phyloP scores from a whole-genome alignment of 2,888 invertebrate species.

The Micropterix aruncella region DNA sequence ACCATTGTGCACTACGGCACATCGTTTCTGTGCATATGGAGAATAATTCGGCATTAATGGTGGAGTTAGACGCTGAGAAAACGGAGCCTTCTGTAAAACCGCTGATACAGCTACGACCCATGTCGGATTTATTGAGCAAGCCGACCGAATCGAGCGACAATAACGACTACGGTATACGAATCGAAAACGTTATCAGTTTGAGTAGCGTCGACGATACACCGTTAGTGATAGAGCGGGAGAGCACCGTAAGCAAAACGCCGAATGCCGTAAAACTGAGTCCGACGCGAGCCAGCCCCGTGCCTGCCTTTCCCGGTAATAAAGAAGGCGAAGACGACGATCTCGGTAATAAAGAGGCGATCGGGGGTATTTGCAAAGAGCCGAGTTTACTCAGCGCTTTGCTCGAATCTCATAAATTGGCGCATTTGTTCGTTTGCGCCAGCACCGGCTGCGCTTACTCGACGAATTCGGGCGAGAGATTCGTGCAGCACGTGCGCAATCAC shows the following conservation, averaged over 20 bases:
- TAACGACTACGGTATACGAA: not conserved
- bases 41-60: constrained; percentile 1
- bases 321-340: not conserved
- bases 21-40: constrained; percentile 29
- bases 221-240: not conserved
- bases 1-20: constrained; percentile 24
- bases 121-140: constrained; percentile 30
- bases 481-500: not conserved
- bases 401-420: not conserved
- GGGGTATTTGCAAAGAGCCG: not conserved
- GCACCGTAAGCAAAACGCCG: not conserved
- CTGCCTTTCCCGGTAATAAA: not conserved
- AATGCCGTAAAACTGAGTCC: not conserved
- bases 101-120: constrained; percentile 17
- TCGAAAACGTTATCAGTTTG: not conserved
- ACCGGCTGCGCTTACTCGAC: not conserved
- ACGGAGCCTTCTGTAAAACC: constrained; percentile 17
- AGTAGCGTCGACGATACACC: not conserved
- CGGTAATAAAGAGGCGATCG: not conserved
- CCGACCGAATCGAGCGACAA: not conserved
- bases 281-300: not conserved
- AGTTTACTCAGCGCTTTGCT: not conserved
- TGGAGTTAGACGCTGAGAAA: constrained; percentile 1
- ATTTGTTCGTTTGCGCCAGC: not conserved
- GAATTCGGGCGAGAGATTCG: not conserved